Base-by-base conservation (phyloP, 2,888 invertebrate species). In the Conistra vaccinii region DNA sequence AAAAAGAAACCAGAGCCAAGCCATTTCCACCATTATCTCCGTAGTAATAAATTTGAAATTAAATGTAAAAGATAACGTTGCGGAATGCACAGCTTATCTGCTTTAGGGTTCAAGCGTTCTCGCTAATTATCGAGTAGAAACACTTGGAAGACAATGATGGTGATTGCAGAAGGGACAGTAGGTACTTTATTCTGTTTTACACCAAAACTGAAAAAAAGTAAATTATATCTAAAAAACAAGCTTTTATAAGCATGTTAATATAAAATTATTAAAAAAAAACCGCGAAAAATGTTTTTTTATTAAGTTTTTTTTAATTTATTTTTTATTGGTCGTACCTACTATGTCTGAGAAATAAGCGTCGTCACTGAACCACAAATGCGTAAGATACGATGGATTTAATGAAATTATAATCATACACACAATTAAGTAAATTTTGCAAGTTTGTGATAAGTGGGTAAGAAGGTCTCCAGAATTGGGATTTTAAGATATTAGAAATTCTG, bases 91-190 rank as follows among this genome's bases (percentile, higher is more conserved):
- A 80, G 86, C 90, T 92, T 93, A 92, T 92, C 91, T 89, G 85
- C 89, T 89, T 88, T 88, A 90, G 86, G 89, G 91, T 91, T 91
- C 88, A 88, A 89, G 91, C 88, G 86, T 89, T 89, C 90, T 90
- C 90, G 92, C 92, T 93, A 93, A 94, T 93, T 93, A 92, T 93
- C 88, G 86, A 89, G 88, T 88, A 89, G 87, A 90, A 90, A 90
- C 89, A 86, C 83, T 87, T 73, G 78, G 73, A 80, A 17, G 70
- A 29, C 79, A 81, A 53, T 39, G 87, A 83, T 32, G 39, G 45
- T 66, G 51, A 29, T 32, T 2, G 26, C 39, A 88, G 83, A 79
- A 10, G 66, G 10, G 39, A 2, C 35, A 80, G 6, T 78, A 75
- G 76, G 74, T 66, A 80, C 2, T 4, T 23, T 69, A 45, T 23